phyloP scores from a whole-genome alignment of 2,797 vertebrate genomes.

The Neosilurus mollespiculum region DNA sequence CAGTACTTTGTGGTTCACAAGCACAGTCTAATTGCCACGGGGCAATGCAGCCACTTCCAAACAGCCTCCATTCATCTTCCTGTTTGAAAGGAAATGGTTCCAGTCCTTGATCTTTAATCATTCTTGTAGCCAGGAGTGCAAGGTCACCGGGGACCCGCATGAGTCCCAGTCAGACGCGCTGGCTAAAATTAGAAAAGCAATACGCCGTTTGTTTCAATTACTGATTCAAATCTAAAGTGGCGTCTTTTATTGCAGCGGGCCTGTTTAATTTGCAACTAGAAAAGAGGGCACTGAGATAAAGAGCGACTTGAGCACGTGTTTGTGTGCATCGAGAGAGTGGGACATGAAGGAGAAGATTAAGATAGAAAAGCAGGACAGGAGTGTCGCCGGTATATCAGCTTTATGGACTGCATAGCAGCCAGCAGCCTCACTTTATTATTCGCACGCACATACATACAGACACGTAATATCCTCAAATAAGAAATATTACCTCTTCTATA shows the following conservation, averaged over 20 bases:
- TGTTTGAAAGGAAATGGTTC: slow-evolving; percentile 56
- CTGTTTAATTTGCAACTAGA: slow-evolving; percentile 51
- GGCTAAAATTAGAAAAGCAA: slow-evolving; percentile 59
- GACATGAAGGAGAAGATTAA: slow-evolving; percentile 34
- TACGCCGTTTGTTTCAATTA: slow-evolving; percentile 62
- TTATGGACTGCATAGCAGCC: slow-evolving; percentile 19
- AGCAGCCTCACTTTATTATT: slow-evolving; percentile 43
- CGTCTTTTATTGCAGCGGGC: slow-evolving; percentile 52
- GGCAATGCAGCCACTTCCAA: slow-evolving; percentile 48
- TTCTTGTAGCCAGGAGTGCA: slow-evolving; percentile 51
- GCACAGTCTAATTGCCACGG: slow-evolving; percentile 53
- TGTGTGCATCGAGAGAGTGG: neutral
- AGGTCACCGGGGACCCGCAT: slow-evolving; percentile 57
- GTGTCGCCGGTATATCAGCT: slow-evolving; percentile 34
- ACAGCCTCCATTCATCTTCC: slow-evolving; percentile 58
- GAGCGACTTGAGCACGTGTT: neutral
- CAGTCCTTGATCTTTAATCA: slow-evolving; percentile 63
- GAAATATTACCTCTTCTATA: slow-evolving; percentile 25
- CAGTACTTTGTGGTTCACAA: slow-evolving; percentile 18
- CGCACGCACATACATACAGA: neutral
- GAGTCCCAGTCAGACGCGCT: slow-evolving; percentile 50
- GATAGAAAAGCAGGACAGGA: slow-evolving; percentile 32
- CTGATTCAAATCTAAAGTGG: slow-evolving; percentile 62
- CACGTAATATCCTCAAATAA: slow-evolving; percentile 34
- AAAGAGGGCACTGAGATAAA: slow-evolving; percentile 47